Conservation (phyloP, 2,888 invertebrate species). For the Galeopsomyia nigrocyanea region DNA sequence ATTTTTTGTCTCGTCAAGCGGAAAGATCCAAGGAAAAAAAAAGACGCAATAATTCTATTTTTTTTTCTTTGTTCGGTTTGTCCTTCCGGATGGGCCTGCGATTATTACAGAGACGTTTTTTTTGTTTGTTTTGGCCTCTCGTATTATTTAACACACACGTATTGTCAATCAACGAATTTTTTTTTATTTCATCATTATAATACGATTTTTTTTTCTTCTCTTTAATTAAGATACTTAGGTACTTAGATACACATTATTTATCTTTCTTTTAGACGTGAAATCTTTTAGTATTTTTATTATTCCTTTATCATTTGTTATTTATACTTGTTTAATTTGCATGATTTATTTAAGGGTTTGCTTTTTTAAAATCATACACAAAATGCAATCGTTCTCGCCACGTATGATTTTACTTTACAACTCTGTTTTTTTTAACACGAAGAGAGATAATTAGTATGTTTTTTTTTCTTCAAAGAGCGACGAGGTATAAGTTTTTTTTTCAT, state of each 20-base stretch:
- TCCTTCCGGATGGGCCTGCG: slow-evolving; percentile 36
- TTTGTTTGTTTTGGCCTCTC: slow-evolving; percentile 44
- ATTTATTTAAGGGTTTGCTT: not conserved
- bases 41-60: too few relatives aligned
- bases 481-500: slow-evolving; percentile 49
- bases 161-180: slow-evolving; percentile 65
- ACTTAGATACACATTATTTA: slow-evolving; percentile 52
- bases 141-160: slow-evolving; percentile 55
- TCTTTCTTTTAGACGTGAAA: slow-evolving; percentile 39
- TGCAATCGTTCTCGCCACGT: slow-evolving; percentile 22
- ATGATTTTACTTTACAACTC: slow-evolving; percentile 56
- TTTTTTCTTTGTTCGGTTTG: too few relatives aligned
- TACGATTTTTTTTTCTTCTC: slow-evolving; percentile 45
- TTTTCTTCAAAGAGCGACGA: slow-evolving; percentile 33
- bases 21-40: too few relatives aligned
- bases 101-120: slow-evolving; percentile 45
- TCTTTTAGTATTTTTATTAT: slow-evolving; percentile 42
- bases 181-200: slow-evolving; percentile 51
- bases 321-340: not conserved
- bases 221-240: slow-evolving; percentile 57
- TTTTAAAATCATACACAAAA: slow-evolving; percentile 18
- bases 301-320: slow-evolving; percentile 23
- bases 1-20: too few relatives aligned
- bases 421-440: slow-evolving; percentile 64
- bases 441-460: slow-evolving; percentile 56